phyloP scores from a whole-genome alignment of 2,113 vertebrate genomes.

The Apteryx mantelli region DNA sequence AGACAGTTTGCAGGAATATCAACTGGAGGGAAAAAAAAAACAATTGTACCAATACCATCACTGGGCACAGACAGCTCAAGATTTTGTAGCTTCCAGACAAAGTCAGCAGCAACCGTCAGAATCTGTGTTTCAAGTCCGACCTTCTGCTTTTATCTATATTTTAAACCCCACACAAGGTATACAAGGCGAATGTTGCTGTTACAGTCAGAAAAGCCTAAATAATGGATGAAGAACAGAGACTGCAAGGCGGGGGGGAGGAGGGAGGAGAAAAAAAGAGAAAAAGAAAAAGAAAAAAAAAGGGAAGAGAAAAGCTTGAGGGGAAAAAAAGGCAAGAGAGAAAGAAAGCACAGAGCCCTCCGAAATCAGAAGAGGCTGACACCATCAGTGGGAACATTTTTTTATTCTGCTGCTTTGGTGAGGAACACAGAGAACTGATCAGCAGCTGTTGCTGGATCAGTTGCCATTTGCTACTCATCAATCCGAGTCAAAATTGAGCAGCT shows the following conservation, averaged over 20 bases:
- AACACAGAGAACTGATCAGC: not conserved
- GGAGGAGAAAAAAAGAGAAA: not conserved
- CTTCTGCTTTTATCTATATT: constrained; percentile 99
- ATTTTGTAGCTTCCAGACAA: constrained; percentile 77
- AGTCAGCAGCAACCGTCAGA: constrained; percentile 73
- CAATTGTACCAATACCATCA: not conserved
- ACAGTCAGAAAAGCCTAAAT: constrained; percentile 87
- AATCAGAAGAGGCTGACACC: not conserved
- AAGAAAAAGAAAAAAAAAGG: not conserved
- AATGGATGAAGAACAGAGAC: constrained; percentile 88
- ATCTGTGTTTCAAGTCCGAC: constrained; percentile 88
- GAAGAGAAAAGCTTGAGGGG: not conserved
- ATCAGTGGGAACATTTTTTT: not conserved
- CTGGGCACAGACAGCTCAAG: constrained; percentile 45
- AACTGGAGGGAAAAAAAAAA: not conserved
- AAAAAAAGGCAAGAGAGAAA: not conserved
- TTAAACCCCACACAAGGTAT: constrained; percentile 97
- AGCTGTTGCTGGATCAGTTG: not conserved
- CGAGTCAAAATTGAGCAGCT: accelerated
- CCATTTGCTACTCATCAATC: not conserved
- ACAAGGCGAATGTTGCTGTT: constrained; percentile 89
- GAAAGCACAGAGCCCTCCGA: not conserved
- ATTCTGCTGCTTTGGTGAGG: not conserved
- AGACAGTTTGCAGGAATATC: constrained; percentile 22
- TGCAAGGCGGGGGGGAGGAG: constrained; percentile 36